Evolutionary conservation across 2,113 vertebrate genomes (phyloP).

Genomic region (Zosterops lateralis): DNA sequence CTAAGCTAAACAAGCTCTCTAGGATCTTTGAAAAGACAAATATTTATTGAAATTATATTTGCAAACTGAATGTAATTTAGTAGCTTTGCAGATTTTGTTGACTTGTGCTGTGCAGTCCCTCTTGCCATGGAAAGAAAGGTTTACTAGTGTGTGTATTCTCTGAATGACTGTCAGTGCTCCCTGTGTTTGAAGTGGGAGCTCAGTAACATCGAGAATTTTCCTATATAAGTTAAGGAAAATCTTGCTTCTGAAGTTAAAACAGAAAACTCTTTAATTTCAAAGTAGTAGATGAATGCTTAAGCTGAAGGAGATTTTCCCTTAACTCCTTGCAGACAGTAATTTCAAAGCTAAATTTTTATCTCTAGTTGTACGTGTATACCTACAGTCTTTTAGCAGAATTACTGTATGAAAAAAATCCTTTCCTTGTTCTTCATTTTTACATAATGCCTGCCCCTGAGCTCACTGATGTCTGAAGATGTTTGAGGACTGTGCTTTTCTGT

Average conservation of each 20-base stretch:
- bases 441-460: background rate
- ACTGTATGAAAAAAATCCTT: background rate
- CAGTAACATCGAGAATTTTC: background rate
- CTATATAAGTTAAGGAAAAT: background rate
- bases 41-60: conserved; percentile 68
- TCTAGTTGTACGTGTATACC: background rate
- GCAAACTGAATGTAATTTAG: conserved; percentile 42
- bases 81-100: conserved; percentile 44
- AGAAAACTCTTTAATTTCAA: background rate
- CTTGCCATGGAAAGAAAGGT: background rate
- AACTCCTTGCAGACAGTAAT: background rate
- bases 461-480: background rate
- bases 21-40: conserved; percentile 63
- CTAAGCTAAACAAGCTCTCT: conserved; percentile 53
- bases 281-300: background rate
- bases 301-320: background rate
- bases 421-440: background rate
- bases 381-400: background rate
- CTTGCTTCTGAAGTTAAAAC: background rate
- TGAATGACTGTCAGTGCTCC: background rate
- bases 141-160: background rate
- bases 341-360: background rate
- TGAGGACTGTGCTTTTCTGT: background rate
- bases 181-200: background rate
- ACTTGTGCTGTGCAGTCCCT: background rate